These are phyloP conservation scores for Cenopis cana DNA, from an alignment of 2,888 invertebrate species.

Conservation along the genomic window DNA sequence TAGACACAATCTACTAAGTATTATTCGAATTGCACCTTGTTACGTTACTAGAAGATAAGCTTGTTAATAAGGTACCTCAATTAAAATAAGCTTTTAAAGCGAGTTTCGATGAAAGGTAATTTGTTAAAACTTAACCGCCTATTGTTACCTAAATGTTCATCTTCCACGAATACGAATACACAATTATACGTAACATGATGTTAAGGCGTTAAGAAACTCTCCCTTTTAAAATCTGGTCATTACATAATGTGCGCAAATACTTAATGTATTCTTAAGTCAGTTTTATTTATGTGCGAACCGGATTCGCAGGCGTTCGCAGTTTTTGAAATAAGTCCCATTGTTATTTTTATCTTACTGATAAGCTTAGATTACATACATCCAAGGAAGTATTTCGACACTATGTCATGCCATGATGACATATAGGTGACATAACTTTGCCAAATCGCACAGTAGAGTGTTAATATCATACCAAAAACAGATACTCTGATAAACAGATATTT, in stretches of 20 bases:
- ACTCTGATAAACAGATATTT: too few species aligned
- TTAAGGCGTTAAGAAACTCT: slow-evolving; percentile 28
- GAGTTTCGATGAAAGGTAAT: slow-evolving; percentile 2
- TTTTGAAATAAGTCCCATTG: slow-evolving; percentile 11
- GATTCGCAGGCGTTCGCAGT: slow-evolving; percentile 1
- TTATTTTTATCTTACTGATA: slow-evolving; percentile 19
- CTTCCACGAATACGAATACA: slow-evolving; percentile 13
- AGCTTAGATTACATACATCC: slow-evolving; percentile 8
- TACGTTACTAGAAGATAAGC: not conserved
- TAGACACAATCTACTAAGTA: too few species aligned
- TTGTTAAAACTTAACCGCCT: not conserved
- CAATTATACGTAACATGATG: slow-evolving; percentile 28
- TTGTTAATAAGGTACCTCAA: not conserved
- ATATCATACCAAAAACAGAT: too few species aligned
- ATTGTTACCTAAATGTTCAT: slow-evolving; percentile 11
- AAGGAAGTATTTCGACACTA: slow-evolving; percentile 3
- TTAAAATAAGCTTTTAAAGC: not conserved
- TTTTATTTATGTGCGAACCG: slow-evolving; percentile 24
- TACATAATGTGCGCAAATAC: slow-evolving; percentile 29
- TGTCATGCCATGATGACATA: not conserved
- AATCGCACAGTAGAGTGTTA: not conserved
- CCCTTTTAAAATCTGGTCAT: slow-evolving; percentile 28
- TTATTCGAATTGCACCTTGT: too few species aligned
- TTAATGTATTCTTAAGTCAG: slow-evolving; percentile 34
- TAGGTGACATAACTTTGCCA: not conserved